These are phyloP conservation scores for Lithodes maja DNA, from an alignment of 2,888 invertebrate species.

Conservation along the genomic window DNA sequence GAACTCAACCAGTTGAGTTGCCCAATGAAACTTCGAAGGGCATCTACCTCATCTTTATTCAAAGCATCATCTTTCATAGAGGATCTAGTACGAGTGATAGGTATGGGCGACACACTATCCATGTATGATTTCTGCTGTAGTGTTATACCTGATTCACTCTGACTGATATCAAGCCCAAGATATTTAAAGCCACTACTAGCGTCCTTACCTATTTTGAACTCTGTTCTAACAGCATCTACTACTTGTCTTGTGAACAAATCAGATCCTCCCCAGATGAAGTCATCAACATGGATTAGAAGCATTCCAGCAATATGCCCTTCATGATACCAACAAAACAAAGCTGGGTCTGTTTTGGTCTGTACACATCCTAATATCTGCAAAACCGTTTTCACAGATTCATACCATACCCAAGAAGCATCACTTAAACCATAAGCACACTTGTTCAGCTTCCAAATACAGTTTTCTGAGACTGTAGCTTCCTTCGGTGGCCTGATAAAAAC, in stretches of 20 bases:
- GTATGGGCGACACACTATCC: background rate
- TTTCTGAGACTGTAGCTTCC: background rate
- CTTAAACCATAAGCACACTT: background rate
- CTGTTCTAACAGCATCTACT: background rate
- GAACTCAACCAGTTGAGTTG: background rate
- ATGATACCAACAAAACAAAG: background rate
- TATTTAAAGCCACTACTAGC: constrained; percentile 12
- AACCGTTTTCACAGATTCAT: background rate
- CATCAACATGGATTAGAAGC: background rate
- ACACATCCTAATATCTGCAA: background rate
- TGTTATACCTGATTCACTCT: background rate
- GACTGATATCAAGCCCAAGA: background rate
- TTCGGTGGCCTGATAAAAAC: background rate
- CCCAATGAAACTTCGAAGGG: background rate
- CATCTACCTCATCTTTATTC: background rate
- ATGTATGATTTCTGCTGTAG: constrained; percentile 11
- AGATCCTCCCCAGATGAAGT: background rate
- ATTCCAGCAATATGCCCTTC: background rate
- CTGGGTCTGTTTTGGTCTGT: background rate
- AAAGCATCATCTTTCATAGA: background rate
- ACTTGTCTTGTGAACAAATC: background rate
- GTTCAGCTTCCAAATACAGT: background rate
- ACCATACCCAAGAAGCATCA: background rate
- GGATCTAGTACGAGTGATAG: background rate
- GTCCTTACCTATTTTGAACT: background rate